Evolutionary conservation across 2,888 invertebrate species (phyloP).

Genomic region (Drosophila mimetica): DNA sequence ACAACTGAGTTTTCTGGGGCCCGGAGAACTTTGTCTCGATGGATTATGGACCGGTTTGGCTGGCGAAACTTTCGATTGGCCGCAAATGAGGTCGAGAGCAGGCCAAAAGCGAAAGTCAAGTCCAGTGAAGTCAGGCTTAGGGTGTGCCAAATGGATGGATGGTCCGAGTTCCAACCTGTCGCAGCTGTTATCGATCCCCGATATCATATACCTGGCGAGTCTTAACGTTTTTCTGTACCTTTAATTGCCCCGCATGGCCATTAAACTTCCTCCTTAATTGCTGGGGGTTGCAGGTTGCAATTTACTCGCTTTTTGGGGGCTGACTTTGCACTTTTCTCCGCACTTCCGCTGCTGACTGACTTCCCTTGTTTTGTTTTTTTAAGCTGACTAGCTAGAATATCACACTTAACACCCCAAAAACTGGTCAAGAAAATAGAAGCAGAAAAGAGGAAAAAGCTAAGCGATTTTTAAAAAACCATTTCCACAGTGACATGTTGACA

Average conservation of each 20-base stretch:
- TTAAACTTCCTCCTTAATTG: constrained; percentile 20
- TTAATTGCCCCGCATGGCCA: not conserved
- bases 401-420: not conserved
- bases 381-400: constrained; percentile 8
- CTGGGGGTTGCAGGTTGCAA: constrained; percentile 18
- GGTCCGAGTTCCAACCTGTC: constrained; percentile 12
- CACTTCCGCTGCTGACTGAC: constrained; percentile 61
- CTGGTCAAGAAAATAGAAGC: not conserved
- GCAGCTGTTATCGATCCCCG: constrained; percentile 49
- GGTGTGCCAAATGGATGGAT: constrained; percentile 45
- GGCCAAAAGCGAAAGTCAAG: constrained; percentile 61
- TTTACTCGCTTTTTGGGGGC: constrained; percentile 22
- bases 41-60: constrained; percentile 40
- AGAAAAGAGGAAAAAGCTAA: constrained; percentile 1
- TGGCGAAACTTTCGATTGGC: constrained; percentile 56
- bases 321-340: constrained; percentile 35
- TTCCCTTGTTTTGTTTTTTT: constrained; percentile 30
- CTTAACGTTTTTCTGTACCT: too few relatives aligned
- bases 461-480: not conserved
- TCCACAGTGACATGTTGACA: constrained; percentile 18
- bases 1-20: constrained; percentile 6
- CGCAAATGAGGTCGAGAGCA: constrained; percentile 61
- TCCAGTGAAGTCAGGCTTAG: constrained; percentile 39
- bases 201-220: too few relatives aligned
- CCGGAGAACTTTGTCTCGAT: constrained; percentile 19